Evolutionary conservation across 2,888 invertebrate species (phyloP), one percentile per base, ranked within the genome.

Genomic region (Nineta flava): DNA sequence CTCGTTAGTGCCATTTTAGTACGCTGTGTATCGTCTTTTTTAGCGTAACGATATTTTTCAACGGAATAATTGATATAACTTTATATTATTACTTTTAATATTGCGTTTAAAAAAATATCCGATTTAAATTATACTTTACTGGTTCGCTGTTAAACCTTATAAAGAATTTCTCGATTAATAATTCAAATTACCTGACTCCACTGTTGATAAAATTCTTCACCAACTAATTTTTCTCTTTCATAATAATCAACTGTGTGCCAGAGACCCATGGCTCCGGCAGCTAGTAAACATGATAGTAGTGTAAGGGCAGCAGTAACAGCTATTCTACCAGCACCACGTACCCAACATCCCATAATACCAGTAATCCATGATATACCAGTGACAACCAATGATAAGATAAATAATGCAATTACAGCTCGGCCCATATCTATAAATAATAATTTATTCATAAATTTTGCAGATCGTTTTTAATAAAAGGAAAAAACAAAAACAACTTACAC

Each of bases 211-310:
- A 80, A 94, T 62, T 92, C 91, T 60, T 90, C 87, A 52, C 92
- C 91, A 50, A 92, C 87, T 46, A 92, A 82, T 65, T 92, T 90
- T 67, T 93, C 91, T 62, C 90, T 88, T 68, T 95, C 94, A 63
- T 87, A 92, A 70, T 93, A 94, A 67, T 94, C 93, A 26, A 92
- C 92, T 49, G 91, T 92, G 64, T 94, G 93, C 93, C 93, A 94
- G 46, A 93, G 71, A 42, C 92, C 93, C 93, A 95, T 95, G 42
- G 86, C 91, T 52, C 91, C 92, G 32, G 93, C 94, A 55, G 91
- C 83, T 59, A 94, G 70, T 53, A 95, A 70, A 69, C 92, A 88
- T 60, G 90, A 84, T 54, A 90, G 73, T 49, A 91, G 76, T 81
- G 90, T 87, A 48, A 91, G 73, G 57, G 94, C 87, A 31, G 93